Conservation (phyloP, 2,888 invertebrate species). For the Cylindroiulus punctatus region DNA sequence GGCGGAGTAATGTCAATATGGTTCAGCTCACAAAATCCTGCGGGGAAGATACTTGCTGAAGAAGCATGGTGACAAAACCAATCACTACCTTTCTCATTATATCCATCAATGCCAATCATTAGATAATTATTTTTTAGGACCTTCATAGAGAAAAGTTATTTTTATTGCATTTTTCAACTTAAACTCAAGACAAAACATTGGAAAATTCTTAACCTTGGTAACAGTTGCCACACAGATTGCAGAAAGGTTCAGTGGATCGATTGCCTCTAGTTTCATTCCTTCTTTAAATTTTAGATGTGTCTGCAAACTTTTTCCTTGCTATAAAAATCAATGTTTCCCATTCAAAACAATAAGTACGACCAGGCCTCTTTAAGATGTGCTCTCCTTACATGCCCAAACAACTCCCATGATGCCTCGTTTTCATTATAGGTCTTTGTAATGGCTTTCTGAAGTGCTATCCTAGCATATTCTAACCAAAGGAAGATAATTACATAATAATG, state of each 20-base stretch:
- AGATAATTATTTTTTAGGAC: slow-evolving; percentile 91
- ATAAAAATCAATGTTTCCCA: neutral
- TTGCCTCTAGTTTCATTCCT: slow-evolving; percentile 96
- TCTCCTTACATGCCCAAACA: slow-evolving; percentile 72
- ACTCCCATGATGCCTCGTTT: slow-evolving; percentile 82
- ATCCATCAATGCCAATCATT: slow-evolving; percentile 96
- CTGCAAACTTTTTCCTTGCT: slow-evolving; percentile 48
- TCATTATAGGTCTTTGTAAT: slow-evolving; percentile 71
- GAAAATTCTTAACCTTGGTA: slow-evolving; percentile 73
- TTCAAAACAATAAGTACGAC: neutral
- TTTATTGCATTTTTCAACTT: neutral
- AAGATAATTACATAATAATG: neutral
- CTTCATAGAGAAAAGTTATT: slow-evolving; percentile 61
- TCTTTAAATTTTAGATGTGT: slow-evolving; percentile 71
- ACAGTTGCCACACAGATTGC: slow-evolving; percentile 96
- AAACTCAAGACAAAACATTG: neutral
- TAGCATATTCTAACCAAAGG: slow-evolving; percentile 61
- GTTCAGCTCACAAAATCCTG: slow-evolving; percentile 89
- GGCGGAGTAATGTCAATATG: slow-evolving; percentile 87
- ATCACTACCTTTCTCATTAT: slow-evolving; percentile 82
- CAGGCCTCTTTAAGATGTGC: neutral
- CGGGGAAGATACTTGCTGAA: slow-evolving; percentile 94
- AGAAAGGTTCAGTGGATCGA: slow-evolving; percentile 94
- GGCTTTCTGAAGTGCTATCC: slow-evolving; percentile 47
- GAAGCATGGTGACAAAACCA: slow-evolving; percentile 97